Percentiles rank a stretch among this genome's conserved stretches.
phyloP scores from a whole-genome alignment of 2,797 vertebrate genomes.

The Leptodactylus fallax region DNA sequence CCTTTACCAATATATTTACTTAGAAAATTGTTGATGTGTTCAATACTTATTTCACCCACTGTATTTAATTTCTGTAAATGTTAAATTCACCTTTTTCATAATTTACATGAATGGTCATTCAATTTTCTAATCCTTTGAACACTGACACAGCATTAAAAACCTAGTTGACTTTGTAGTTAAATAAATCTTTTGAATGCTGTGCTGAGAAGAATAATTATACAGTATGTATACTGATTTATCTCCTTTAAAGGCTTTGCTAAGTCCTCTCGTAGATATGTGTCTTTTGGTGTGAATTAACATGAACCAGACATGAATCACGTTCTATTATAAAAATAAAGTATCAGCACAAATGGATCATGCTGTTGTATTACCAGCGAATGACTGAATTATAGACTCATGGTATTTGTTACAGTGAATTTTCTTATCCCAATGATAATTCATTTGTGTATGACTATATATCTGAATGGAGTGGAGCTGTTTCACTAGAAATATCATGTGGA shows the following conservation, averaged over 20 bases:
- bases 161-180: not conserved
- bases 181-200: not conserved
- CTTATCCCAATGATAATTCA: not conserved
- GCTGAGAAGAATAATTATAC: not conserved
- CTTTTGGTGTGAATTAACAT: not conserved
- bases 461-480: not conserved
- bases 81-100: conserved; percentile 6
- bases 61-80: not conserved
- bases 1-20: too few species aligned
- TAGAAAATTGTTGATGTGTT: too few species aligned
- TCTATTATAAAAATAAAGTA: conserved; percentile 3
- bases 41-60: too few species aligned
- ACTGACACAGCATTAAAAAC: not conserved
- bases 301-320: not conserved
- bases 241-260: not conserved
- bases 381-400: not conserved
- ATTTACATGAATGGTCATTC: not conserved
- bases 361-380: not conserved
- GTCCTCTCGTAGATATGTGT: not conserved
- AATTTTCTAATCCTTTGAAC: not conserved
- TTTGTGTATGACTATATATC: not conserved
- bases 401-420: not conserved
- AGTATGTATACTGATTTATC: not conserved
- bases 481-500: not conserved
- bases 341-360: conserved; percentile 20